A percentile compares a stretch with the other conserved stretches of the same genome.
Evolutionary conservation across 2,888 invertebrate species (phyloP).

Genomic region (Folsomia manolachei): DNA sequence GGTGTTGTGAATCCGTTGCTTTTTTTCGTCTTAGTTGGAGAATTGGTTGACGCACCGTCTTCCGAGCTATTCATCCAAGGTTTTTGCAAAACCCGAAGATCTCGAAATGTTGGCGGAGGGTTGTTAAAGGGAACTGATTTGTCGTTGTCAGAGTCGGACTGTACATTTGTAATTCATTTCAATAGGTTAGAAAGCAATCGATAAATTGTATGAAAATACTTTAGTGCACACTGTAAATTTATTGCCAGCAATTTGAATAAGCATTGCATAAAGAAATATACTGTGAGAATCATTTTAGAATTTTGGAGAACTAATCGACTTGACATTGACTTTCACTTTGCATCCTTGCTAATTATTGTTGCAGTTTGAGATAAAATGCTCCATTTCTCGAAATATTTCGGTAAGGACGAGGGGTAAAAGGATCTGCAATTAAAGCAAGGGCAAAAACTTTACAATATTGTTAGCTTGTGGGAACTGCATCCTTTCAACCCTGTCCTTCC

Average conservation of each 20-base stretch:
- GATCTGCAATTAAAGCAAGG: constrained; percentile 40
- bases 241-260: not conserved
- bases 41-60: too few species aligned
- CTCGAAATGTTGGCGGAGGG: not conserved
- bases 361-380: constrained; percentile 45
- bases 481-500: constrained; percentile 21
- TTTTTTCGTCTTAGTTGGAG: too few species aligned
- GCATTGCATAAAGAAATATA: too few species aligned
- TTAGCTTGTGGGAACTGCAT: not conserved
- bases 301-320: too few species aligned
- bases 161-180: too few species aligned
- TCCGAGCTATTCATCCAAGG: not conserved
- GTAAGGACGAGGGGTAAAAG: constrained; percentile 40
- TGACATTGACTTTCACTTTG: too few species aligned
- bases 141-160: not conserved
- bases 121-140: too few species aligned
- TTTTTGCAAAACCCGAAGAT: not conserved
- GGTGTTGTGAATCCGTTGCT: too few species aligned
- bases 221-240: not conserved
- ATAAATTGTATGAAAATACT: not conserved
- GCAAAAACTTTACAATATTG: not conserved
- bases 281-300: too few species aligned
- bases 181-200: too few species aligned
- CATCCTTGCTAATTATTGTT: not conserved
- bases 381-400: constrained; percentile 47